Conservation (phyloP, 2,113 vertebrate genomes). For the Apteryx mantelli region DNA sequence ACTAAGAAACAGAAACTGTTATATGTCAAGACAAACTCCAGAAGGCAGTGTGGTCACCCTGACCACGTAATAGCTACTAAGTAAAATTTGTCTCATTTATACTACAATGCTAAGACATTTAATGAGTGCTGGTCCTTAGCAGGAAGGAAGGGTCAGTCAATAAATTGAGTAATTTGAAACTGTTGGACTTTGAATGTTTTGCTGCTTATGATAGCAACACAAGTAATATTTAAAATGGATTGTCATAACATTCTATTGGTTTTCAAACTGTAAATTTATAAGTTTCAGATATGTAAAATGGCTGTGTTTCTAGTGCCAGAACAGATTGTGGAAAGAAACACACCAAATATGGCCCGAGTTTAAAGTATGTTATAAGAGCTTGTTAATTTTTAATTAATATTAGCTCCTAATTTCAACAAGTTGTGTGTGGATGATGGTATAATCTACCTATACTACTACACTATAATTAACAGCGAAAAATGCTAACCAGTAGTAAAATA, state of each 20-base stretch:
- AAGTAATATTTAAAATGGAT: background rate
- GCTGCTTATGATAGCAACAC: background rate
- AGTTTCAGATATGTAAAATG: background rate
- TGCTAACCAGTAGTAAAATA: background rate
- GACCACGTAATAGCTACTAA: accelerated
- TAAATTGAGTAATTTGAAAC: background rate
- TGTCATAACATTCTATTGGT: background rate
- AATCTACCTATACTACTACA: background rate
- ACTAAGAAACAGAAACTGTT: background rate
- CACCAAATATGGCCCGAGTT: background rate
- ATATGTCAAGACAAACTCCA: accelerated
- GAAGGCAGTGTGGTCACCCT: background rate
- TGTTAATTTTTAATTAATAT: conserved; percentile 15
- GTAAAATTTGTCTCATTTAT: accelerated
- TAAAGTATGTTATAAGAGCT: background rate
- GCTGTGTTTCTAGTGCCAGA: background rate
- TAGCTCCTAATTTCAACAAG: background rate
- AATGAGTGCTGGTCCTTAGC: background rate
- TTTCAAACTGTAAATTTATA: background rate
- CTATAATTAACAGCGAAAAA: background rate
- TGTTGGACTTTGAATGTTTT: background rate
- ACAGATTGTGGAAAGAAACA: background rate
- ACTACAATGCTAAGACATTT: accelerated
- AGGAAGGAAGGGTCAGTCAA: background rate
- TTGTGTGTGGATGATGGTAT: background rate